Evolutionary conservation across 2,113 vertebrate genomes (phyloP), one percentile per base, ranked within the genome.

Genomic region (Pelmatolapia mariae): DNA sequence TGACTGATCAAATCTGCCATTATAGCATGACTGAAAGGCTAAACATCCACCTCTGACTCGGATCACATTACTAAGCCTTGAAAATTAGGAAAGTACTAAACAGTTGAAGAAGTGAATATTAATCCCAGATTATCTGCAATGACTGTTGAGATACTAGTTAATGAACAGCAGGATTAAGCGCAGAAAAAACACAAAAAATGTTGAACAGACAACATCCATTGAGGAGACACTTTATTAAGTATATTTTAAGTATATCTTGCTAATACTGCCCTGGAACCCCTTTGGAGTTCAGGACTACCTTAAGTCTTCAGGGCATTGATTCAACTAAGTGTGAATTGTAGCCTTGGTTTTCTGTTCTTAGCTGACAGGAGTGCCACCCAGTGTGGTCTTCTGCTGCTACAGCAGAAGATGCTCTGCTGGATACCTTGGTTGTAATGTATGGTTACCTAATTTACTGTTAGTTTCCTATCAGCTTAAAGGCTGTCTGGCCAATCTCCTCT

Each of bases 181-280:
- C 8, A 19, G 4, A 31, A 54, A 57, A 43, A 54, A 19, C 7
- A 61, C 82, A 63, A 43, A 83, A 59, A 83, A 78, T 71, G 18
- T 3, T 19, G 11, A 43, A 71, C 2, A 10, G 36, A 29, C 15
- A 29, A 0, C 40, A 47, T 73, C 22, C 15, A 0, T 7, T 73
- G 15, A 47, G 13, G 22, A 45, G 22, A 2, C 22, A 73, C 40
- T 11, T 47, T 47, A 47, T 10, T 18, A 73, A 3, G 3, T 47
- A 73, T 45, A 73, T 4, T 45, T 26, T 26, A 29, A 45, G 22
- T 26, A 73, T 0, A 45, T 16, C 40, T 73, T 73, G 22, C 40
- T 73, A 45, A 45, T 26, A 45, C 38, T 22, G 19, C 4, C 0
- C 9, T 73, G 68, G 13, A 73, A 26, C 40, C 15, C 22, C 22